Conservation (phyloP, 2,888 invertebrate genomes). For the Stegophylla sp. region DNA sequence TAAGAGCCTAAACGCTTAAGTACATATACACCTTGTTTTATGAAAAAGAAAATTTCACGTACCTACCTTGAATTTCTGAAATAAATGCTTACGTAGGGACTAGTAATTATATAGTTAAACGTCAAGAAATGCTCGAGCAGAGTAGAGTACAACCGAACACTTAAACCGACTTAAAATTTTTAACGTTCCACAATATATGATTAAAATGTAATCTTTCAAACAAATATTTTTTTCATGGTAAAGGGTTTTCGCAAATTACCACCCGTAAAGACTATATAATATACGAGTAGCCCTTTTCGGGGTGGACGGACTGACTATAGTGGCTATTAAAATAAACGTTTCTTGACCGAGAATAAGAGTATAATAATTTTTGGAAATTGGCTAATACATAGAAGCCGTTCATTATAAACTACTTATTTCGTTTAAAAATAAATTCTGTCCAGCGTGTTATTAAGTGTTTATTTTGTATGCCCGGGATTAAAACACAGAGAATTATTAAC, state of each 20-base stretch:
- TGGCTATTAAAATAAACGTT: slow-evolving; percentile 36
- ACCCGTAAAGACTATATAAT: not conserved
- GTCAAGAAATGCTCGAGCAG: no score
- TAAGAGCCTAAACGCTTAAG: no score
- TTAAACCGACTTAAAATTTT: not conserved
- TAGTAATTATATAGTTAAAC: no score
- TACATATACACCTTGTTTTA: no score
- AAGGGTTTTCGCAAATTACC: slow-evolving; percentile 46
- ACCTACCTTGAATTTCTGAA: no score
- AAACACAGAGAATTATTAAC: not conserved
- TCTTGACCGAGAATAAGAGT: not conserved
- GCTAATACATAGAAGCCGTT: not conserved
- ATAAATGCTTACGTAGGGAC: no score
- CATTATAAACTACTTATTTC: slow-evolving; percentile 44
- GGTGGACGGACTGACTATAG: not conserved
- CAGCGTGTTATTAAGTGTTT: slow-evolving; percentile 31
- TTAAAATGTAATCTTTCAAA: no score
- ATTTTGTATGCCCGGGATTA: not conserved
- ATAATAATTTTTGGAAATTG: slow-evolving; percentile 10
- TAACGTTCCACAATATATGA: no score
- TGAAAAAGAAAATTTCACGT: no score
- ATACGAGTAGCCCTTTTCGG: not conserved
- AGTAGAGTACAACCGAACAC: not conserved
- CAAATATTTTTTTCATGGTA: not conserved
- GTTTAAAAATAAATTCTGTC: slow-evolving; percentile 4